phyloP scores from a whole-genome alignment of 2,797 vertebrate species.

The Enteromius unitaeniatus region DNA sequence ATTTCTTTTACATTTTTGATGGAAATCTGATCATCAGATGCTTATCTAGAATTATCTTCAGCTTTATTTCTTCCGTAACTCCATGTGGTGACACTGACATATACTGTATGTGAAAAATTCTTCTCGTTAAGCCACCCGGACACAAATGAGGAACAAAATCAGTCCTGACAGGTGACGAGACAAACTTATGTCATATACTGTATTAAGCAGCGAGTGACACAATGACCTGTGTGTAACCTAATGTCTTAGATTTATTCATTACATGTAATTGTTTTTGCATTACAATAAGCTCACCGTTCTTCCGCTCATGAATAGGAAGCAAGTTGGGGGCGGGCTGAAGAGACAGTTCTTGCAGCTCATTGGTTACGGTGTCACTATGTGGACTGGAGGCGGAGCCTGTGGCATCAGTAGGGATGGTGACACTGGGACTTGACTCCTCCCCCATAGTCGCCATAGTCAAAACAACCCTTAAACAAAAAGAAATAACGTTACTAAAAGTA shows the following conservation, averaged over 20 bases:
- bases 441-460: slow-evolving; percentile 82
- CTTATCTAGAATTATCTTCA: background rate
- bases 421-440: slow-evolving; percentile 77
- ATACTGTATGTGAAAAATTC: background rate
- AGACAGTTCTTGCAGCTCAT: slow-evolving; percentile 90
- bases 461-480: slow-evolving; percentile 64
- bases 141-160: background rate
- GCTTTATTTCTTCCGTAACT: background rate
- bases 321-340: slow-evolving; percentile 83
- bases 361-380: slow-evolving; percentile 90
- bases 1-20: background rate
- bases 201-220: background rate
- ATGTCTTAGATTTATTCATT: slow-evolving; percentile 1
- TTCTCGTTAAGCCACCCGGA: background rate
- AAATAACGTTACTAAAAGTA: background rate
- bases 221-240: background rate
- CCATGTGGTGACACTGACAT: background rate
- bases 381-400: slow-evolving; percentile 81
- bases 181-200: background rate
- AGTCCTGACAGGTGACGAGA: background rate
- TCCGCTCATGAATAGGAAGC: slow-evolving; percentile 86
- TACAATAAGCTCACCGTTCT: slow-evolving; percentile 81
- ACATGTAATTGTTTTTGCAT: background rate
- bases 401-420: slow-evolving; percentile 73
- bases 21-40: background rate